These are phyloP conservation scores for Rattus norvegicus DNA, from an alignment of 2,113 vertebrate genomes.

Conservation along the genomic window GRCr8 NC_086024.1:132689501-132690000, in stretches of 20 bases:
- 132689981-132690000: neutral
- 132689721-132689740: constrained; percentile 90
- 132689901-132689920: constrained; percentile 71
- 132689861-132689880: constrained; percentile 47
- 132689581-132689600: constrained; percentile 84
- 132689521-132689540: constrained; percentile 50
- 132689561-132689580: constrained; percentile 64
- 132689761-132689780: constrained; percentile 78
- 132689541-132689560: neutral
- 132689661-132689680: constrained; percentile 85
- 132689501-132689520: constrained; percentile 50
- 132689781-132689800: constrained; percentile 51
- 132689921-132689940: constrained; percentile 7
- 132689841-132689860: neutral
- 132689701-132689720: constrained; percentile 93
- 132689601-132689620: constrained; percentile 87
- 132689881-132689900: constrained; percentile 59
- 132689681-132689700: constrained; percentile 86
- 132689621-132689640: constrained; percentile 85
- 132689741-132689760: constrained; percentile 85
- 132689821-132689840: constrained; percentile 49
- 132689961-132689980: neutral
- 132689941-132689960: constrained; percentile 44
- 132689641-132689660: constrained; percentile 87
- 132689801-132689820: constrained; percentile 47